These are phyloP conservation scores for Volucella zonaria DNA, from an alignment of 2,888 invertebrate species.

Conservation along the genomic window DNA sequence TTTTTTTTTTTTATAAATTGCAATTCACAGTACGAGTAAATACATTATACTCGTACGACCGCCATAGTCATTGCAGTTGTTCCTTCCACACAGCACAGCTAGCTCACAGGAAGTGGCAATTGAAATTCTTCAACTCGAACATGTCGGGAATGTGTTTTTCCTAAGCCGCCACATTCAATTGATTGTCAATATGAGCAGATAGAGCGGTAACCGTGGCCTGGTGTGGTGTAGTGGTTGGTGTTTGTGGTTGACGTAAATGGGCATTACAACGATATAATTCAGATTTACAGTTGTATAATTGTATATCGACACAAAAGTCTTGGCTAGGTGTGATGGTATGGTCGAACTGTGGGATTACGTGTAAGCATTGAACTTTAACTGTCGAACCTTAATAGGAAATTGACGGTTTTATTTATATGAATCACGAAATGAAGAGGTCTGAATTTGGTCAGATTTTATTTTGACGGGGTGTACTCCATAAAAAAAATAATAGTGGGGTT, in stretches of 20 bases:
- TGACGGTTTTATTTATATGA: constrained; percentile 39
- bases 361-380: constrained; percentile 34
- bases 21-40: constrained; percentile 52
- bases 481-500: background rate
- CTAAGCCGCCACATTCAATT: constrained; percentile 33
- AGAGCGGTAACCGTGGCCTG: background rate
- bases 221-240: constrained; percentile 20
- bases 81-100: constrained; percentile 8
- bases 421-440: constrained; percentile 6
- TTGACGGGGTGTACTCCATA: background rate
- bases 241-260: constrained; percentile 52
- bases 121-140: constrained; percentile 63
- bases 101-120: constrained; percentile 66
- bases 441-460: background rate
- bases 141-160: constrained; percentile 41
- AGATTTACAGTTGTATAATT: background rate
- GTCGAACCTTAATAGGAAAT: constrained; percentile 42
- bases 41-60: constrained; percentile 35
- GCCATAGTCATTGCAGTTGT: background rate
- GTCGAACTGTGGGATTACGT: constrained; percentile 16
- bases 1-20: constrained; percentile 47
- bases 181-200: constrained; percentile 39
- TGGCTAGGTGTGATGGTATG: background rate
- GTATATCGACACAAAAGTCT: constrained; percentile 1
- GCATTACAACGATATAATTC: constrained; percentile 25